Evolutionary conservation across 2,888 invertebrate genomes (phyloP).

Genomic region (Cheilosia vernalis): DNA sequence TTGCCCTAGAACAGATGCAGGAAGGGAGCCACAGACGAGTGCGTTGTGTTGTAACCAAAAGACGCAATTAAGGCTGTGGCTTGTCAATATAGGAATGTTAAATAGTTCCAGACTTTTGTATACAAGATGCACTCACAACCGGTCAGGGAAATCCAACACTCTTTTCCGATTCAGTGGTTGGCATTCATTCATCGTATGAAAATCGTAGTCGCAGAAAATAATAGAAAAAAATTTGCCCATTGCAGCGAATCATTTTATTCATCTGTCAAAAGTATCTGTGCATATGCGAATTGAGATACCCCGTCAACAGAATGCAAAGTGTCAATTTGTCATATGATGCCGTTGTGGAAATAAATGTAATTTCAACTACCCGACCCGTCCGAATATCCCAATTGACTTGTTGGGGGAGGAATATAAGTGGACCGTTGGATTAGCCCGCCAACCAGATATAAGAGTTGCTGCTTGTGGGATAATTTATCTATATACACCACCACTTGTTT

Average conservation of each 20-base stretch:
- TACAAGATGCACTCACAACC: neutral
- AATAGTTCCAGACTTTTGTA: neutral
- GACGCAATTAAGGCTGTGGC: too few relatives aligned
- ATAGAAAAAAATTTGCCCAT: neutral
- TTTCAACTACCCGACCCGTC: slow-evolving; percentile 1
- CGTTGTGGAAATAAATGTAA: slow-evolving; percentile 25
- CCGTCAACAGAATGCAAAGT: slow-evolving; percentile 1
- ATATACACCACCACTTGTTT: slow-evolving; percentile 22
- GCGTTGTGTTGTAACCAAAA: too few relatives aligned
- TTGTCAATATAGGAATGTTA: too few relatives aligned
- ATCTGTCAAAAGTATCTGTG: slow-evolving; percentile 28
- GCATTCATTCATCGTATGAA: neutral
- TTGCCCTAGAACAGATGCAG: slow-evolving; percentile 28
- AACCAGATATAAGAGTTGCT: neutral
- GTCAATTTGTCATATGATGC: slow-evolving; percentile 55
- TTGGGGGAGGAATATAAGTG: slow-evolving; percentile 11
- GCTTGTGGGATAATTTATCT: slow-evolving; percentile 32
- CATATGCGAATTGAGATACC: slow-evolving; percentile 14
- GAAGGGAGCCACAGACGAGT: too few relatives aligned
- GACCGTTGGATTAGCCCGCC: slow-evolving; percentile 29
- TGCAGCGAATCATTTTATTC: slow-evolving; percentile 49
- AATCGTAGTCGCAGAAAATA: neutral
- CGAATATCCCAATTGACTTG: slow-evolving; percentile 40
- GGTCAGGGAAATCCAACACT: slow-evolving; percentile 35
- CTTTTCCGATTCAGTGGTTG: slow-evolving; percentile 9